phyloP scores from a whole-genome alignment of 2,888 invertebrate species.

The Macrophya annulata region DNA sequence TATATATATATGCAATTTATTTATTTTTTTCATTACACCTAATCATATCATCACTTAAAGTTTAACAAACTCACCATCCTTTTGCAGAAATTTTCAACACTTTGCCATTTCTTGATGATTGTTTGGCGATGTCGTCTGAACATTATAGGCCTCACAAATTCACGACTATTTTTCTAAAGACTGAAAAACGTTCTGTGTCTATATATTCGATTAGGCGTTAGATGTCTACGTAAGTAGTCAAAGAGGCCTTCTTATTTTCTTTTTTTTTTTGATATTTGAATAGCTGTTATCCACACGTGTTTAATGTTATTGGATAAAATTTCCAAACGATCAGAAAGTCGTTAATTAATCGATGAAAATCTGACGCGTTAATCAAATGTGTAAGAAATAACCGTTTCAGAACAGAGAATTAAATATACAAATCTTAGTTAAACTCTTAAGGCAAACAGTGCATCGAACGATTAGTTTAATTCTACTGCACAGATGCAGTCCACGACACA shows the following conservation, averaged over 20 bases:
- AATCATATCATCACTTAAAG: no score
- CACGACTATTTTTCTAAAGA: not conserved
- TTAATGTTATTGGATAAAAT: constrained; percentile 1
- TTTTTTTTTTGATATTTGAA: constrained; percentile 8
- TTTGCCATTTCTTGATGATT: constrained; percentile 23
- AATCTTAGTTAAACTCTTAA: not conserved
- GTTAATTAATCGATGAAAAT: constrained; percentile 25
- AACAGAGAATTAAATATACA: not conserved
- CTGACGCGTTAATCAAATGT: not conserved
- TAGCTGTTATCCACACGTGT: not conserved
- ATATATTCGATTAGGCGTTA: not conserved
- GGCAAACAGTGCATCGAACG: not conserved
- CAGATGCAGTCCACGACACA: not conserved
- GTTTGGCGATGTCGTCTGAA: constrained; percentile 21
- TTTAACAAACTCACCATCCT: not conserved
- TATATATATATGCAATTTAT: no score
- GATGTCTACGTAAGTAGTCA: not conserved
- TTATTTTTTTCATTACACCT: no score
- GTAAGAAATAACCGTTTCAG: not conserved
- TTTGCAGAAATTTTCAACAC: constrained; percentile 26
- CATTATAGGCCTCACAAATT: not conserved
- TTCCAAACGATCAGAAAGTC: constrained; percentile 16
- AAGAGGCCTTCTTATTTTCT: not conserved
- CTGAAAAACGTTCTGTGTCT: not conserved
- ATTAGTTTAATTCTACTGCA: constrained; percentile 8